Base-by-base conservation (phyloP, 35 echinoderm and acorn worm genomes). In the Nesometra sesokonis region DNA sequence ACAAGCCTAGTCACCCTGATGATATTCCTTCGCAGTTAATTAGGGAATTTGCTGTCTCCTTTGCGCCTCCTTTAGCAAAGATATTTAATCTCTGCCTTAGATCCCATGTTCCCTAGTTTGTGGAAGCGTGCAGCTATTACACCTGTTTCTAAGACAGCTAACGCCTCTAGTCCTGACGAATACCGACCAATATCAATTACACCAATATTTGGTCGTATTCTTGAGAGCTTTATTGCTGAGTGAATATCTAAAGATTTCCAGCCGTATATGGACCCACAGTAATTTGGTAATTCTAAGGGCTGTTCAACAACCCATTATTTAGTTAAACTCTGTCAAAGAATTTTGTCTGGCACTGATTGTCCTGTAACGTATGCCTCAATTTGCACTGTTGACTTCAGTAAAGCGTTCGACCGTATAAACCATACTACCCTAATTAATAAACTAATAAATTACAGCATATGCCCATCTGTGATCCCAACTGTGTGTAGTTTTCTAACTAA, bases 401-500 rank as follows among this genome's bases (percentile, higher is more conserved):
- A n/a, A n/a, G n/a, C n/a, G n/a, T n/a, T n/a, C n/a, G n/a, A n/a
- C 36, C 31, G 35, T 0, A 52, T 89, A 19, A 89, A 89, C 46
- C 87, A 89, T 34, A 82, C 80, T 36, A n/a, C n/a, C n/a, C n/a
- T n/a, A n/a, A n/a, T n/a, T n/a, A n/a, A n/a, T n/a, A n/a, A n/a
- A n/a, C n/a, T n/a, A n/a, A n/a, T n/a, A n/a, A n/a, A n/a, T n/a
- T n/a, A n/a, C n/a, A n/a, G n/a, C n/a, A n/a, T n/a, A 40, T 39
- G 79, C 57, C 67, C n/a, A 29, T 37, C 13, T 35, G 35, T 80
- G 31, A 79, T 88, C 29, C 86, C 86, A 36, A 38, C 33, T 27
- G 80, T 88, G 34, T 88, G 86, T 33, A 88, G 86, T 35, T 88
- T 88, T 31, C 34, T 88, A 4, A 80, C 86, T 31, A 5, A 82